phyloP scores from a whole-genome alignment of 2,113 vertebrate genomes.

The Aldabrachelys gigantea region DNA sequence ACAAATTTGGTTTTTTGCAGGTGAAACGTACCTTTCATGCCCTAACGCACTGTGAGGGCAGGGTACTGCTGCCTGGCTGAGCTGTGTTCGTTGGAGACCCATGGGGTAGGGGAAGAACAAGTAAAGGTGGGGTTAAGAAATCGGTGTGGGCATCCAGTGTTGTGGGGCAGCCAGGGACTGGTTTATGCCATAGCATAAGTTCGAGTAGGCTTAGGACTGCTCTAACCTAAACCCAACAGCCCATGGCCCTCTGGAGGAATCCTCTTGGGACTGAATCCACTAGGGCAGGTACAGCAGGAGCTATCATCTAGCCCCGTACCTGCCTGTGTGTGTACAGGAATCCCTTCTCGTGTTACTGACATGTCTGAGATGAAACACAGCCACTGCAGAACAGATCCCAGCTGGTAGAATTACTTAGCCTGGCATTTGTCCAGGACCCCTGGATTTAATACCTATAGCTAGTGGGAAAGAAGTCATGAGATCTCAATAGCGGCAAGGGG shows the following conservation, averaged over 20 bases:
- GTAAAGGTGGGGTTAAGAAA: not conserved
- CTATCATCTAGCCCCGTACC: not conserved
- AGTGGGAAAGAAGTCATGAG: accelerated
- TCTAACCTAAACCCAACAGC: not conserved
- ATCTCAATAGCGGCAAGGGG: not conserved
- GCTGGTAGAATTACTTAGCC: not conserved
- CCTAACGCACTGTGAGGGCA: not conserved
- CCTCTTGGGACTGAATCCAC: not conserved
- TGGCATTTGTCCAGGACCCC: not conserved
- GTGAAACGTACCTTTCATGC: accelerated
- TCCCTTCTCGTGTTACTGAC: not conserved
- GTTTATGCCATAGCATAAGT: not conserved
- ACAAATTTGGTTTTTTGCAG: accelerated
- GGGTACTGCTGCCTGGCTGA: not conserved
- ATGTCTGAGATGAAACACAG: not conserved
- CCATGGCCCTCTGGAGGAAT: accelerated
- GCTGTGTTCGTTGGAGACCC: not conserved
- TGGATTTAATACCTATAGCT: accelerated
- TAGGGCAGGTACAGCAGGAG: not conserved
- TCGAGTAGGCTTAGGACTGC: not conserved
- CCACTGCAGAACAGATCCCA: not conserved
- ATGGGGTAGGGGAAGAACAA: not conserved
- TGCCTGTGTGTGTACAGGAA: accelerated
- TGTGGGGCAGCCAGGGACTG: not conserved
- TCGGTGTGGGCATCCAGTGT: not conserved